A percentile compares a stretch with the other conserved stretches of the same genome.
phyloP scores from a whole-genome alignment of 1,140 invertebrate genomes.

The Saxidomus purpurata region DNA sequence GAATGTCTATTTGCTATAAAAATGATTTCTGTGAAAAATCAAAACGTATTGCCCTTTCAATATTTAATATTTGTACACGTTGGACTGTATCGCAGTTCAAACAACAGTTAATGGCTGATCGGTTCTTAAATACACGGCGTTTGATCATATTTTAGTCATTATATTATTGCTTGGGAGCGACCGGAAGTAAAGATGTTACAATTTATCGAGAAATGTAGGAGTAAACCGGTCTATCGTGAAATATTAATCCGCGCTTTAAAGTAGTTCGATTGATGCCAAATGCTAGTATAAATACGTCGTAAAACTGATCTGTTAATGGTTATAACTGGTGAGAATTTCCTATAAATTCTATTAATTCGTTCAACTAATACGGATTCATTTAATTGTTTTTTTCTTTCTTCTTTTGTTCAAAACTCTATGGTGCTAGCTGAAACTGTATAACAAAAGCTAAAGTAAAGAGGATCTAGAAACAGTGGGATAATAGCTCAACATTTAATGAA shows the following conservation, averaged over 20 bases:
- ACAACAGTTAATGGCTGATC: too few species aligned
- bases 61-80: too few species aligned
- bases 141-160: background rate
- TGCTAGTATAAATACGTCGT: conserved; percentile 11
- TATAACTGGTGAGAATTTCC: conserved; percentile 16
- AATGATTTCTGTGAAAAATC: too few species aligned
- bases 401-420: background rate
- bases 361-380: conserved; percentile 10
- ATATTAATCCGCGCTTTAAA: conserved; percentile 15
- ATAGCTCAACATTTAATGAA: background rate
- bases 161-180: background rate
- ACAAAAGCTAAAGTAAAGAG: background rate
- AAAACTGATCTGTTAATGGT: conserved; percentile 13
- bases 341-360: conserved; percentile 9
- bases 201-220: background rate
- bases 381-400: conserved; percentile 8
- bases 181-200: background rate
- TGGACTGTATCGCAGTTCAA: too few species aligned
- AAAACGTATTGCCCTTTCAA: too few species aligned
- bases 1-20: too few species aligned
- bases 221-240: background rate
- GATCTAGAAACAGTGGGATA: conserved; percentile 5
- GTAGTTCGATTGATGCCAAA: background rate
- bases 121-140: background rate
- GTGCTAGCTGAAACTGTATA: background rate